Conservation (phyloP, 1,140 invertebrate species). For the Steinernema khuongi region DNA sequence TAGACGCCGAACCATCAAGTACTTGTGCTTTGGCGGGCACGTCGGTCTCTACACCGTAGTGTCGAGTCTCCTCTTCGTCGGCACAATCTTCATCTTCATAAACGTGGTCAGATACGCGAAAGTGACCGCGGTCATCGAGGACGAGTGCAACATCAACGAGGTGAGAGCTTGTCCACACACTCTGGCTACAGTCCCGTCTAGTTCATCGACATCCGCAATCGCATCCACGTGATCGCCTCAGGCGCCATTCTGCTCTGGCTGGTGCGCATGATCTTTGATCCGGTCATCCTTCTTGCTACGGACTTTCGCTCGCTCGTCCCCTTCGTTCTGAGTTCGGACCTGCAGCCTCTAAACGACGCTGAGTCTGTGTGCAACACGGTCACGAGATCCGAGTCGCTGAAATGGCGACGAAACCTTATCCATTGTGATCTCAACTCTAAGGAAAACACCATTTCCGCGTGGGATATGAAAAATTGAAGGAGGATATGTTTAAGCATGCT, state of each 20-base stretch:
- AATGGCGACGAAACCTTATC: slow-evolving; percentile 1
- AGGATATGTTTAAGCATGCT: no score
- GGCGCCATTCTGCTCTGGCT: slow-evolving; percentile 32
- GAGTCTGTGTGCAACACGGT: neutral
- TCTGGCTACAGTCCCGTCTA: neutral
- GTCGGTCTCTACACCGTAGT: neutral
- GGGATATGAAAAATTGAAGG: slow-evolving; percentile 9
- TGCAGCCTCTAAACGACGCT: neutral
- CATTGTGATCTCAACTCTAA: neutral
- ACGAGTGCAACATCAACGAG: neutral
- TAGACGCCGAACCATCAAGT: neutral
- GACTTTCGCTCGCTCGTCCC: neutral
- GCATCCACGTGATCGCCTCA: slow-evolving; percentile 25
- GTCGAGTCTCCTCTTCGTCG: neutral
- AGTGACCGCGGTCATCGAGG: neutral
- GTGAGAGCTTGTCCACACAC: neutral
- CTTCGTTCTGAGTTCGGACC: neutral
- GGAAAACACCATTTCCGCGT: neutral
- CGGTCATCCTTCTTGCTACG: slow-evolving; percentile 22
- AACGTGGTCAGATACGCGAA: neutral
- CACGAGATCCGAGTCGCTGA: slow-evolving; percentile 9
- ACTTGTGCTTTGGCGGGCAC: neutral
- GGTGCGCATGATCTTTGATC: slow-evolving; percentile 32
- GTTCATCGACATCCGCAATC: slow-evolving; percentile 23
- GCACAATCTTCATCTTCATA: neutral